Evolutionary conservation across 2,888 invertebrate genomes (phyloP).

Genomic region (Scaptomyza parva): DNA sequence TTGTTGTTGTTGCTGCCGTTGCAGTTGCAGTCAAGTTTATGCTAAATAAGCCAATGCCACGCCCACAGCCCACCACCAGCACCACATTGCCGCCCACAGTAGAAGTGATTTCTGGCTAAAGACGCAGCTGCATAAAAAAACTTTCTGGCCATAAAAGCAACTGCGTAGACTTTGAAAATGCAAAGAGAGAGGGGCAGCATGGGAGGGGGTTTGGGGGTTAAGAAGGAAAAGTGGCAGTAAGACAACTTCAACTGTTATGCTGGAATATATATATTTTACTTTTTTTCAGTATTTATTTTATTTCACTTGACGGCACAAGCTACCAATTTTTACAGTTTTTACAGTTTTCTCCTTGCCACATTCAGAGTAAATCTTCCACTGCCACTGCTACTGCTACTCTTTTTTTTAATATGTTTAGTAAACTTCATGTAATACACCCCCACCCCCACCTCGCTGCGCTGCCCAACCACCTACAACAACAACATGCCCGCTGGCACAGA

Average conservation of each 20-base stretch:
- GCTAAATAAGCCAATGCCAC: conserved; percentile 74
- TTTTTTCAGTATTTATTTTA: conserved; percentile 74
- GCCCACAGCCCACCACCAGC: conserved; percentile 40
- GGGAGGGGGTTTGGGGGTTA: not conserved
- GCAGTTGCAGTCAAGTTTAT: conserved; percentile 64
- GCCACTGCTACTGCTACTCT: conserved; percentile 7
- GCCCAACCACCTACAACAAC: not conserved
- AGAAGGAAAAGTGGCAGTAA: not conserved
- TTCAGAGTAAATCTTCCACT: conserved; percentile 43
- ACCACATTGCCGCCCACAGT: conserved; percentile 33
- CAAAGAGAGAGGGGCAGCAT: not conserved
- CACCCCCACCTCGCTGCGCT: conserved; percentile 9
- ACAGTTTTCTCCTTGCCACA: conserved; percentile 42
- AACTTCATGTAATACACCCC: conserved; percentile 62
- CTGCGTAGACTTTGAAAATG: conserved; percentile 30
- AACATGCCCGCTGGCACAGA: conserved; percentile 30
- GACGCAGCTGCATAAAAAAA: conserved; percentile 56
- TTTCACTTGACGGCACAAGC: conserved; percentile 63
- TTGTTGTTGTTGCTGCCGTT: conserved; percentile 47
- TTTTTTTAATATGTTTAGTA: conserved; percentile 76
- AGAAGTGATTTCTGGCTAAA: conserved; percentile 52
- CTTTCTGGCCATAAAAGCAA: conserved; percentile 58
- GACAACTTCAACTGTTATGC: conserved; percentile 48
- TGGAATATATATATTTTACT: conserved; percentile 13
- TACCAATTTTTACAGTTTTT: conserved; percentile 73